Evolutionary conservation across 2,888 invertebrate species (phyloP).

Genomic region (Tenthredo distinguenda): DNA sequence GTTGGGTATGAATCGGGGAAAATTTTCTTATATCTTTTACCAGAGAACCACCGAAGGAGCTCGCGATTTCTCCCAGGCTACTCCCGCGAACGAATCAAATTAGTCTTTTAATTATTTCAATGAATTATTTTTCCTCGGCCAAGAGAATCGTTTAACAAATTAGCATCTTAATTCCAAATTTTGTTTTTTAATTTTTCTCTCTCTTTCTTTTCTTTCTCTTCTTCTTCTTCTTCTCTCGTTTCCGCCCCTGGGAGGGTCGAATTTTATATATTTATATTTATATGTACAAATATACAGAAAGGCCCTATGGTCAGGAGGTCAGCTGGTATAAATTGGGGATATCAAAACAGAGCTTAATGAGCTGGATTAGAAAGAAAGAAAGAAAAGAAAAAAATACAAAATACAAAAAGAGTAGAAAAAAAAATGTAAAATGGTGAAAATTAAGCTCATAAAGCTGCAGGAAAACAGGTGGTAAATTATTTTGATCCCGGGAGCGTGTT

Average conservation of each 20-base stretch:
- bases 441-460: not conserved
- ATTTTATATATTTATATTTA: too few species aligned
- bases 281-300: too few species aligned
- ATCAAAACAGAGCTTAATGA: too few species aligned
- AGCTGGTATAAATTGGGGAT: too few species aligned
- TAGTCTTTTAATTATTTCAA: slow-evolving; percentile 26
- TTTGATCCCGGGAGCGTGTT: not conserved
- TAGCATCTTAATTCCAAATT: slow-evolving; percentile 27
- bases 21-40: not conserved
- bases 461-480: slow-evolving; percentile 2
- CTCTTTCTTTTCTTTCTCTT: not conserved
- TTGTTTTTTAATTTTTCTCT: not conserved
- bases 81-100: not conserved
- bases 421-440: not conserved
- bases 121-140: slow-evolving; percentile 2
- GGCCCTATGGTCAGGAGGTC: too few species aligned
- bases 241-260: not conserved
- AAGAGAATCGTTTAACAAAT: slow-evolving; percentile 27
- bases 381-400: not conserved
- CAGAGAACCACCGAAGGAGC: not conserved
- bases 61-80: not conserved
- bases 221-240: not conserved
- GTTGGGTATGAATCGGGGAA: too few species aligned
- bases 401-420: too few species aligned
- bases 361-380: not conserved